Percentiles rank a stretch among this genome's conserved stretches.
phyloP scores from a whole-genome alignment of 2,888 invertebrate species.

The Sialis lutaria region DNA sequence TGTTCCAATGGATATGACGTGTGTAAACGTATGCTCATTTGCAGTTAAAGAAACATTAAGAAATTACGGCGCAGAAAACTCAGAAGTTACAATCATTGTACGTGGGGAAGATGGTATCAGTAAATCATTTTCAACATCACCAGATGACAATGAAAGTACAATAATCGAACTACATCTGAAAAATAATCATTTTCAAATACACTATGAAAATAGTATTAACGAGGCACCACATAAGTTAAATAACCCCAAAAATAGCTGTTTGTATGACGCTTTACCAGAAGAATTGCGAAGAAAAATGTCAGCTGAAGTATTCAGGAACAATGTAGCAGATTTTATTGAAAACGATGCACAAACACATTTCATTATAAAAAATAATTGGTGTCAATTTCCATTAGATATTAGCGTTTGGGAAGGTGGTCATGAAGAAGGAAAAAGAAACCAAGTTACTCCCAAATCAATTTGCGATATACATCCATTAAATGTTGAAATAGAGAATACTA shows the following conservation, averaged over 20 bases:
- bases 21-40: slow-evolving; percentile 2
- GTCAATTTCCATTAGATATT: slow-evolving; percentile 1
- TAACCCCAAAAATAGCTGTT: slow-evolving; percentile 1
- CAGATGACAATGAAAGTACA: background rate
- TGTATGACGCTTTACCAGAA: slow-evolving; percentile 5
- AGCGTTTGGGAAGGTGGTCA: background rate
- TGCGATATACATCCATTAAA: background rate
- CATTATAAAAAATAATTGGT: slow-evolving; percentile 3
- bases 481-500: background rate
- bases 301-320: slow-evolving; percentile 2
- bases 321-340: slow-evolving; percentile 5
- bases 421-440: too few species aligned
- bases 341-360: slow-evolving; percentile 1
- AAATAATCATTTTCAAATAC: slow-evolving; percentile 4
- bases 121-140: background rate
- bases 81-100: background rate
- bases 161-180: slow-evolving; percentile 3
- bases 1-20: slow-evolving; percentile 6
- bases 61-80: background rate
- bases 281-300: slow-evolving; percentile 2
- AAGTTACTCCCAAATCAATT: too few species aligned
- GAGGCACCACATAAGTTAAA: background rate
- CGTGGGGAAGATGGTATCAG: background rate
- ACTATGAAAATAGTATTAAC: background rate
- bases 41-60: slow-evolving; percentile 1